Evolutionary conservation across 1,140 invertebrate species (phyloP).

Genomic region (Oscheius sp.): DNA sequence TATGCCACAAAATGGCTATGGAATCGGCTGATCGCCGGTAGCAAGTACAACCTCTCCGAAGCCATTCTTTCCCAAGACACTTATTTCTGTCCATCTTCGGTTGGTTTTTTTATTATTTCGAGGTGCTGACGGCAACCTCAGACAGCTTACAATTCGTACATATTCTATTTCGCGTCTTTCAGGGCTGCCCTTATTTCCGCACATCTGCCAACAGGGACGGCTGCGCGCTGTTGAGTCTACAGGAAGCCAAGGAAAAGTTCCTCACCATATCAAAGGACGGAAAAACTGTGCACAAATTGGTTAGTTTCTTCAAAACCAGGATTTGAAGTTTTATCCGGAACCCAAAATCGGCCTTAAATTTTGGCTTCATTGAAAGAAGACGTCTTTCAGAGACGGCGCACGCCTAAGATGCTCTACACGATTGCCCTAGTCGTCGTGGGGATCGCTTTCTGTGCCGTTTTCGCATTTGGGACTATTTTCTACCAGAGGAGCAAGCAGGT

Average conservation of each 20-base stretch:
- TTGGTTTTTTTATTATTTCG: conserved; percentile 40
- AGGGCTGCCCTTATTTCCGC: conserved; percentile 56
- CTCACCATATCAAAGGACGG: too few relatives aligned
- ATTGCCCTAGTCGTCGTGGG: conserved; percentile 43
- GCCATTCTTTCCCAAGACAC: conserved; percentile 57
- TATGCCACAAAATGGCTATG: conserved; percentile 60
- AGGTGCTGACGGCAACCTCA: too few relatives aligned
- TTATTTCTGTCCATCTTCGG: conserved; percentile 39
- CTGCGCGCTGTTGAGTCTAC: conserved; percentile 45
- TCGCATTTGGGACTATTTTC: conserved; percentile 51
- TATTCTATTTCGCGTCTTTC: background rate
- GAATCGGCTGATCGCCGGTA: conserved; percentile 57
- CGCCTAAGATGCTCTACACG: conserved; percentile 42
- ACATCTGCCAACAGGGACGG: conserved; percentile 47
- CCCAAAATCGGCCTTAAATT: too few relatives aligned
- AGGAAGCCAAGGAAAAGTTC: conserved; percentile 44
- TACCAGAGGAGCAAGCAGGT: conserved; percentile 56
- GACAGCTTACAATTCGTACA: too few relatives aligned
- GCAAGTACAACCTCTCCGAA: conserved; percentile 53
- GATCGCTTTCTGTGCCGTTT: conserved; percentile 46
- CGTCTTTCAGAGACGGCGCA: conserved; percentile 18
- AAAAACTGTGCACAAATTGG: too few relatives aligned
- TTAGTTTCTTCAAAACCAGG: background rate
- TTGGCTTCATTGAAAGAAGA: background rate
- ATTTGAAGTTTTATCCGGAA: too few relatives aligned